phyloP scores from a whole-genome alignment of 2,888 invertebrate genomes.

The Ischnus inquisitorius region DNA sequence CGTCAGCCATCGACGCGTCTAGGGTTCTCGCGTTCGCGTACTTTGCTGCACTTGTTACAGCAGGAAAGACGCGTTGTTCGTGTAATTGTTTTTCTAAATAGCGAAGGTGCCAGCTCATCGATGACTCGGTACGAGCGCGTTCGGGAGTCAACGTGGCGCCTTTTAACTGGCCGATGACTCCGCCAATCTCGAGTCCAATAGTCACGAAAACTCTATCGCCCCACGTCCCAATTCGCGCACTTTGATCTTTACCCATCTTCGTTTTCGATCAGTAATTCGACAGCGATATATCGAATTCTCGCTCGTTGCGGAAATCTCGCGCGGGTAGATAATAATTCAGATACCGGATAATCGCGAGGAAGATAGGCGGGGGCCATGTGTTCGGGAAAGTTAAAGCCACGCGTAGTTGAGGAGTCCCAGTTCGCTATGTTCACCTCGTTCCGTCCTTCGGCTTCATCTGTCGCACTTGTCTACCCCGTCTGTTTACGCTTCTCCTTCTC shows the following conservation, averaged over 20 bases:
- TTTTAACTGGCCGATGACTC: not conserved
- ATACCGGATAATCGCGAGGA: not conserved
- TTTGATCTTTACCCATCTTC: too few species aligned
- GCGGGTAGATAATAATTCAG: too few species aligned
- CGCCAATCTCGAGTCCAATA: slow-evolving; percentile 12
- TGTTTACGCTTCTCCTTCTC: slow-evolving; percentile 55
- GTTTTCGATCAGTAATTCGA: too few species aligned
- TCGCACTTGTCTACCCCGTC: slow-evolving; percentile 26
- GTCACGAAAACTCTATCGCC: slow-evolving; percentile 29
- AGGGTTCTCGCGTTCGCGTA: slow-evolving; percentile 6
- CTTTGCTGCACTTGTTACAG: not conserved
- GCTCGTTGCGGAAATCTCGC: too few species aligned
- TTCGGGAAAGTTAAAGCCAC: slow-evolving; percentile 42
- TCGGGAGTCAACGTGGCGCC: slow-evolving; percentile 44
- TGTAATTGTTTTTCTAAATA: slow-evolving; percentile 37
- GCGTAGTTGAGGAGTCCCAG: slow-evolving; percentile 24
- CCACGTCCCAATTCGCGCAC: too few species aligned
- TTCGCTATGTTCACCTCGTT: slow-evolving; percentile 45
- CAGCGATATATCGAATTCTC: too few species aligned
- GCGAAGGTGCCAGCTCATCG: slow-evolving; percentile 42
- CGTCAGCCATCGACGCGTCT: slow-evolving; percentile 25
- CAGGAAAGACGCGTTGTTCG: slow-evolving; percentile 13
- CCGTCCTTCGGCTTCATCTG: slow-evolving; percentile 35
- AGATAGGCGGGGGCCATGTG: slow-evolving; percentile 42
- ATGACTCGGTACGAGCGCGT: not conserved